Evolutionary conservation across 2,888 invertebrate species (phyloP), one percentile per base, ranked within the genome.

Genomic region (Allolobophora icterica): DNA sequence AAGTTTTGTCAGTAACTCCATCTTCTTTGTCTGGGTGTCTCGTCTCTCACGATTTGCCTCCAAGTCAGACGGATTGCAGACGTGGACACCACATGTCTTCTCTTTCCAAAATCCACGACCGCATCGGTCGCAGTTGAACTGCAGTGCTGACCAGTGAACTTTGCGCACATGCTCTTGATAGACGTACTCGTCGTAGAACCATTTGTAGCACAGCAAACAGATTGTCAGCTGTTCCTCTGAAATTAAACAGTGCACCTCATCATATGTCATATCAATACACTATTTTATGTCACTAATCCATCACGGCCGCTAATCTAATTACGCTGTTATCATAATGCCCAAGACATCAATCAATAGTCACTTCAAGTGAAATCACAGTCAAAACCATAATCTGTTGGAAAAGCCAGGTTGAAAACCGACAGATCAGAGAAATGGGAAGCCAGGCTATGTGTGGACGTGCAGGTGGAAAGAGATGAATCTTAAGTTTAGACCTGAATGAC

Each of bases 151-250:
- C 71, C 71, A 71, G 13, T 71, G 71, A 30, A 71, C 71, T 71
- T 71, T 71, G n/a, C n/a, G 71, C 30, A 71, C 71, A 13, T 71
- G 71, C 4, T 71, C 71, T n/a, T 71, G 71, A 71, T n/a, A 71
- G 71, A 71, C 71, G 71, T 30, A n/a, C n/a, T 71, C 71, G 13
- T 71, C 71, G n/a, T 71, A 71, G n/a, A 71, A 71, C 71, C 71
- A 71, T n/a, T 71, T 71, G 71, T 71, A 71, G 71, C 71, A 71
- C n/a, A 71, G 71, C 71, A 71, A 71, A 71, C 71, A 71, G 71
- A 71, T 71, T n/a, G n/a, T 71, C n/a, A 71, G n/a, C 71, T 71
- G 71, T 71, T 71, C 71, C 71, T 71, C 71, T 71, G n/a, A 8
- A 71, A 71, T 71, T n/a, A 71, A 30, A 52, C 5, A 52, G 52